These are phyloP conservation scores for Helicoverpa armigera DNA, from an alignment of 1,140 invertebrate species.

Conservation along the genomic window DNA sequence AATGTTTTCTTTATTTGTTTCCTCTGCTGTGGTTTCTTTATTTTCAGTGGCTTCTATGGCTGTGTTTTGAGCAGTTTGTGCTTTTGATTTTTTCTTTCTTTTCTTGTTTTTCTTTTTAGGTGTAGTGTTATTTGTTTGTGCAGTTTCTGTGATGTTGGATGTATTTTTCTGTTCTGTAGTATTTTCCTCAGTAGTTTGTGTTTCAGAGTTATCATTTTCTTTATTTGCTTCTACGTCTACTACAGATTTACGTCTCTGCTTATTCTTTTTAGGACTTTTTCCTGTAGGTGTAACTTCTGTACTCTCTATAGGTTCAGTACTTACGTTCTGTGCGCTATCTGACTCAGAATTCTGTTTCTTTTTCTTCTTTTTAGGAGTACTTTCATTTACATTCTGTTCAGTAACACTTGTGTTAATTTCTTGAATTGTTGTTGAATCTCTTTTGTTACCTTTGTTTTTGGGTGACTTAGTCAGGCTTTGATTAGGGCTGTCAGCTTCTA, in stretches of 20 bases:
- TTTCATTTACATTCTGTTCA: conserved; percentile 47
- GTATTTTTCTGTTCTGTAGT: conserved; percentile 34
- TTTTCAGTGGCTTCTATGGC: not conserved
- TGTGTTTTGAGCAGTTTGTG: not conserved
- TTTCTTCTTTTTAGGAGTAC: conserved; percentile 58
- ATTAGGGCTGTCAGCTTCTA: conserved; percentile 59
- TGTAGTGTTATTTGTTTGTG: conserved; percentile 20
- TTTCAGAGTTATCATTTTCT: conserved; percentile 16
- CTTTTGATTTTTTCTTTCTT: conserved; percentile 40
- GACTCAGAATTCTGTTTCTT: conserved; percentile 52
- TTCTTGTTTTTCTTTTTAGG: conserved; percentile 50
- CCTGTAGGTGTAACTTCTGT: not conserved
- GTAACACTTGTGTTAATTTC: conserved; percentile 9
- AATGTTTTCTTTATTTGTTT: conserved; percentile 16
- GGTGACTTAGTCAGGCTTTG: conserved; percentile 59
- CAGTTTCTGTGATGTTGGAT: conserved; percentile 13
- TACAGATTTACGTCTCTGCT: conserved; percentile 47
- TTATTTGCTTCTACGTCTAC: conserved; percentile 13
- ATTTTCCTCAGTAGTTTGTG: not conserved
- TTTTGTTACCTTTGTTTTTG: conserved; percentile 55
- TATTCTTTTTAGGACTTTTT: conserved; percentile 32
- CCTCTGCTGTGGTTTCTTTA: conserved; percentile 10
- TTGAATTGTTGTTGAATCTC: conserved; percentile 6
- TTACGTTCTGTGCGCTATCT: not conserved
- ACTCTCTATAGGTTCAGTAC: not conserved